Evolutionary conservation across 2,113 vertebrate species (phyloP), one percentile per base, ranked within the genome.

Genomic region (Syngnathus floridae): DNA sequence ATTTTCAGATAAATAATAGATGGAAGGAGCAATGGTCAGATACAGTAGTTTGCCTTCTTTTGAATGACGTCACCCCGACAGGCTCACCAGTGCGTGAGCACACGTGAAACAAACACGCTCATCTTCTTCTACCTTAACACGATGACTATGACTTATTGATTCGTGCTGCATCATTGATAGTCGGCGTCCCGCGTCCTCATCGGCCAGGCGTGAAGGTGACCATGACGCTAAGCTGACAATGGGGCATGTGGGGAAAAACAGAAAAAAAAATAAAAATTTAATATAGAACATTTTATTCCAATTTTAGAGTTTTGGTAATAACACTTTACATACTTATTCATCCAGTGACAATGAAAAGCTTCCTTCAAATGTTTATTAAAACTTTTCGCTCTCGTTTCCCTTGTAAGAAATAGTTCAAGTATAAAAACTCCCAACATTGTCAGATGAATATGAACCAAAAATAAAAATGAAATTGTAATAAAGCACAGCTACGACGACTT

Each of bases 371-470:
- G 88, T 89, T 82, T 85, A 75, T 78, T 84, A 88, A 31, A 31
- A 31, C 26, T 62, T 61, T 62, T 84, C 90, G 92, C 91, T 93
- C 88, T 92, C 94, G 92, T 94, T 93, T 98, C 95, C 96, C 96
- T 97, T 96, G 95, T 98, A 98, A 93, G 94, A 98, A 97, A 97
- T 93, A 94, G 92, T 98, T 96, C 95, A 98, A 98, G 95, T 98
- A 98, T 98, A 97, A 97, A 94, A 95, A 90, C 88, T 91, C 93
- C 93, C 92, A 92, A 96, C 94, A 98, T 93, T 96, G 95, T 97
- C 97, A 95, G 92, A 93, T 94, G 93, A 93, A 88, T 87, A 85
- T 85, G 83, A 93, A 95, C 93, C 94, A 92, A 93, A 93, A 94
- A 36, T 49, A 56, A 16, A 56, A 35, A 40, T 21, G 2, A 60